These are phyloP conservation scores for Protomyctophum bolini DNA, from an alignment of 2,113 vertebrate species.

Conservation along the genomic window DNA sequence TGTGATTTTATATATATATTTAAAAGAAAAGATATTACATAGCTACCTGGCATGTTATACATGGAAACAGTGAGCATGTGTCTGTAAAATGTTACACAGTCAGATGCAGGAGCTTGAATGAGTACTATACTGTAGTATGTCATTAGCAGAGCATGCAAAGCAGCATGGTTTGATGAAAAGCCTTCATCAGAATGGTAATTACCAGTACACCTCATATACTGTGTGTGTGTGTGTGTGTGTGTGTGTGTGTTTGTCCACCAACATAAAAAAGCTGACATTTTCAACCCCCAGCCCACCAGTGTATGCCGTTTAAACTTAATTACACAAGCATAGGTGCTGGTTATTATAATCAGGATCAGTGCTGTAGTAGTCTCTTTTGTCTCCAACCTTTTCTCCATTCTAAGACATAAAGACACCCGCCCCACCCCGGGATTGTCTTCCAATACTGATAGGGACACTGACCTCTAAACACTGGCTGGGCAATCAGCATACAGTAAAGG, in stretches of 20 bases:
- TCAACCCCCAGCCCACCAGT: not conserved
- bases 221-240: not conserved
- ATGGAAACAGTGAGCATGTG: not conserved
- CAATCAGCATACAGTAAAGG: not conserved
- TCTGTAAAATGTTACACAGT: not conserved
- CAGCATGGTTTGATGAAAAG: slow-evolving; percentile 9
- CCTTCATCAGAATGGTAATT: slow-evolving; percentile 13
- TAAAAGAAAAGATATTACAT: not conserved
- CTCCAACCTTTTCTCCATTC: not conserved
- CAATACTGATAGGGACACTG: not conserved
- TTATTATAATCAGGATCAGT: not conserved
- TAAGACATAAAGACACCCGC: no score
- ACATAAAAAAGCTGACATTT: not conserved
- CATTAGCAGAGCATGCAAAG: slow-evolving; percentile 8
- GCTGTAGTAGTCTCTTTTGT: not conserved
- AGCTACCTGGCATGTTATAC: not conserved
- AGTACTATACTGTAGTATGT: not conserved
- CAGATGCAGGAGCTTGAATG: not conserved
- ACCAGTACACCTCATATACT: not conserved
- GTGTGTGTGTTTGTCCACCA: not conserved
- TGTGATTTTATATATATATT: no score
- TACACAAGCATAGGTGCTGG: not conserved
- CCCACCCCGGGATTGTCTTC: not conserved
- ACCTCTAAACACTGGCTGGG: not conserved
- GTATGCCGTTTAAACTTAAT: no score